Base-by-base conservation (phyloP, 2,797 vertebrate species). In the Macropodus opercularis region DNA sequence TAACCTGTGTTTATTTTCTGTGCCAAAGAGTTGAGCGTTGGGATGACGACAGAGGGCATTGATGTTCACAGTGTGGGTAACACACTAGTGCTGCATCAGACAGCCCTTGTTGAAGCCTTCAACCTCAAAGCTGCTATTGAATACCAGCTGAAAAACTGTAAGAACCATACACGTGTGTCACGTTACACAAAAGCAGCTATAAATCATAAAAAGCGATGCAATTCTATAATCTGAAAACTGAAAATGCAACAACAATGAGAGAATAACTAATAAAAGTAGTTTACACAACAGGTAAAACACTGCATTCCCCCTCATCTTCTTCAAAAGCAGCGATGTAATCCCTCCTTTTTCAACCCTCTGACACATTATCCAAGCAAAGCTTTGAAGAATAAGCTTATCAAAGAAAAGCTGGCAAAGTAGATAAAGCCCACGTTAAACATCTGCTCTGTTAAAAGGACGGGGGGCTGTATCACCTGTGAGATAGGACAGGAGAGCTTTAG, bases 101-200 rank as follows among this genome's bases (percentile, higher is more conserved):
- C 95, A 0, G 94, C 95, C 8, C 90, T 99, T 54, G 94, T 99
- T 39, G 97, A 99, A 84, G 95, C 95, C 47, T 97, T 98, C 84
- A 99, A 99, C 89, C 94, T 99, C 35, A 98, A 98, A 86, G 95
- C 96, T 0, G 96, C 95, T 79, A 95, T 98, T 6, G 95, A 99
- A 69, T 98, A 95, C 85, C 96, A 98, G 74, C 88, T 96, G 66
- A 93, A 82, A 77, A 98, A 97, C 83, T n/a, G 93, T 90, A 80
- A 93, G 81, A 58, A 4, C 8, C 46, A 5, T 2, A 17, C 2
- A 1, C 34, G 5, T 15, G 19, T 21, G 19, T 3, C 1, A 21
- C 14, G 22, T 23, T 2, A 26, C 8, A 3, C 17, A 7, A 29
- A 17, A 39, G 23, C 14, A 44, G 12, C n/a, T n/a, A n/a, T n/a